Base-by-base conservation (phyloP, 2,797 vertebrate genomes). In the Scyliorhinus canicula region DNA sequence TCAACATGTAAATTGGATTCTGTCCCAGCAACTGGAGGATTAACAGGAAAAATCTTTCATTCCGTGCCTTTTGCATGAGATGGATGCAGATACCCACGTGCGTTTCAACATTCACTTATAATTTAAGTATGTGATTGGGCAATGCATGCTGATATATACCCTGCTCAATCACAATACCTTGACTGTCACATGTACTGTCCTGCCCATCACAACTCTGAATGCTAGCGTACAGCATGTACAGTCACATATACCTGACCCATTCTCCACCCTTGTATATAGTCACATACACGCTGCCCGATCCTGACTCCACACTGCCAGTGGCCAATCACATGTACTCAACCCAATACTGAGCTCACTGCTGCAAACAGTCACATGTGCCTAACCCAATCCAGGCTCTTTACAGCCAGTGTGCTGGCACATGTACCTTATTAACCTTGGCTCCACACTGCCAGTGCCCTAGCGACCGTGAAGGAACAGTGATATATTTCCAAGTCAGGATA, bases 1-100 rank as follows among this genome's bases (percentile, higher is more conserved):
- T 50, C 93, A 94, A 94, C 67, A 94, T 94, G 93, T 69, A 31
- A 71, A 94, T 94, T 67, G 55, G 93, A 69, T 71, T 50, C 28
- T 1, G 47, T 35, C 65, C 67, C 65, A 94, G 67, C 93, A 71
- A 50, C 65, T 94, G 28, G 12, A 7, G 50, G 44, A 21, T 94
- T 94, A 71, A 71, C 67, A 21, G 93, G 65, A n/a, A 71, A 55
- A n/a, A 71, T 52, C 50, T 71, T 94, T 94, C 67, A 52, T 31
- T 74, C 31, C 67, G 16, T 11, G 16, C 69, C 74, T 71, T 71
- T 19, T 16, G 93, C 1, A 12, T 5, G 16, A 94, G 67, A 47
- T 71, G 93, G 44, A n/a, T 31, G 28, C 26, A 52, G 67, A 94
- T 65, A 74, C 67, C 47, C 31, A 94, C 93, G n/a, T 91, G 88